A percentile compares a stretch with the other conserved stretches of the same genome.
phyloP scores from a whole-genome alignment of 2,113 vertebrate species.

The Thamnaconus septentrionalis region DNA sequence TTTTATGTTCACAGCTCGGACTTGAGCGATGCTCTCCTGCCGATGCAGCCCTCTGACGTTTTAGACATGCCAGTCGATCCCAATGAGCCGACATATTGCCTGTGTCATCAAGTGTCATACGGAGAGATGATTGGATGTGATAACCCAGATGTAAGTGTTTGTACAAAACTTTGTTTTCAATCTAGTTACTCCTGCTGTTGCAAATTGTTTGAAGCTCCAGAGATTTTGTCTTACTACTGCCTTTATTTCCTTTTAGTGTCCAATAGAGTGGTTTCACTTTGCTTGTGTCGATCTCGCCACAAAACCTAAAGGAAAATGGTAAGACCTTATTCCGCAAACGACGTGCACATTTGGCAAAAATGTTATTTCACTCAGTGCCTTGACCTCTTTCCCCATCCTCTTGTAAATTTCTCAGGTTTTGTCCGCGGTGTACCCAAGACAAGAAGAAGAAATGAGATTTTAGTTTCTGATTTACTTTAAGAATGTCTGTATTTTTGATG shows the following conservation, averaged over 20 bases:
- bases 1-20: slow-evolving; percentile 77
- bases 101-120: slow-evolving; percentile 98
- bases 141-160: slow-evolving; percentile 88
- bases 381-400: neutral
- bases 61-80: slow-evolving; percentile 99
- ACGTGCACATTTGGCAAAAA: neutral
- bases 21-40: slow-evolving; percentile 85
- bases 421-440: slow-evolving; percentile 93
- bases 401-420: slow-evolving; percentile 82
- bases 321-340: slow-evolving; percentile 36
- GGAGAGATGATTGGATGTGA: slow-evolving; percentile 99
- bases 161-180: no score
- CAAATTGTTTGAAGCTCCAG: neutral
- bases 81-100: slow-evolving; percentile 95
- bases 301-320: slow-evolving; percentile 99
- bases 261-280: slow-evolving; percentile 99
- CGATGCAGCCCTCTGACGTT: slow-evolving; percentile 94
- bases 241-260: slow-evolving; percentile 79
- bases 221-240: neutral
- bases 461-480: slow-evolving; percentile 13
- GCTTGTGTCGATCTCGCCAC: slow-evolving; percentile 96
- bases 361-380: neutral
- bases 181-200: neutral
- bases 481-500: slow-evolving; percentile 56
- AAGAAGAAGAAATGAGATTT: slow-evolving; percentile 89